Percentiles rank a stretch among this genome's conserved stretches.
These are phyloP conservation scores for Pomatostomus ruficeps DNA, from an alignment of 2,113 vertebrate genomes.

Conservation along the genomic window DNA sequence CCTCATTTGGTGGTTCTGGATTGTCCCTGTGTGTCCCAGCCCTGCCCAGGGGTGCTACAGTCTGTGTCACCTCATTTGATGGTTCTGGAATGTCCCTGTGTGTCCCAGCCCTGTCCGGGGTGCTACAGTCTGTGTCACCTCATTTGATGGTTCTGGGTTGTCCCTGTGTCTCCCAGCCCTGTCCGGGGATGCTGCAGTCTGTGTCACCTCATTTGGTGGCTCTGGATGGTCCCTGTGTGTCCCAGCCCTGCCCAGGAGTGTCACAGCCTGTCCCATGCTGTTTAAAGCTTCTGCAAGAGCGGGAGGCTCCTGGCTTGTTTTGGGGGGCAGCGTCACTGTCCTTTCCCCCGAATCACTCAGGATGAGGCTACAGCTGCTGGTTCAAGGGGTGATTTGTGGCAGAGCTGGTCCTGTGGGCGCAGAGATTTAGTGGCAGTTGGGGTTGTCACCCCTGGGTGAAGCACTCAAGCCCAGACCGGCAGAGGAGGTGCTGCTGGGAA, in stretches of 20 bases:
- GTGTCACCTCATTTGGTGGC: rapidly evolving
- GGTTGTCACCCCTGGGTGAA: neutral
- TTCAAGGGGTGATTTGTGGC: neutral
- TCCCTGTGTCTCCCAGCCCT: neutral
- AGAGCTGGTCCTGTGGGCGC: neutral
- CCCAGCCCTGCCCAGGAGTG: neutral
- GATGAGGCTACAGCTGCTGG: neutral
- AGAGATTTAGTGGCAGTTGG: rapidly evolving
- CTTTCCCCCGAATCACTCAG: rapidly evolving
- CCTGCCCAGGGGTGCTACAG: neutral
- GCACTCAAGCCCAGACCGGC: neutral
- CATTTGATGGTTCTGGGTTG: neutral
- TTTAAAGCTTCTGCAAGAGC: neutral
- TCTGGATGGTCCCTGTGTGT: neutral
- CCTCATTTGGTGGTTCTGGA: too few relatives aligned
- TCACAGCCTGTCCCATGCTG: neutral
- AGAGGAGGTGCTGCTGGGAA: neutral
- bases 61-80: neutral
- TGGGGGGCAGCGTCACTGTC: neutral
- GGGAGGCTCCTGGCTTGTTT: neutral
- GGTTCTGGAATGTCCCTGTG: neutral
- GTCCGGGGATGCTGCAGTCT: neutral
- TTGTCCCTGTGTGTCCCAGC: too few relatives aligned
- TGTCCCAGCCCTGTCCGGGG: too few relatives aligned
- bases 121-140: neutral